These are phyloP conservation scores for Capromys pilorides DNA, from an alignment of 2,797 vertebrate species.

Conservation along the genomic window DNA sequence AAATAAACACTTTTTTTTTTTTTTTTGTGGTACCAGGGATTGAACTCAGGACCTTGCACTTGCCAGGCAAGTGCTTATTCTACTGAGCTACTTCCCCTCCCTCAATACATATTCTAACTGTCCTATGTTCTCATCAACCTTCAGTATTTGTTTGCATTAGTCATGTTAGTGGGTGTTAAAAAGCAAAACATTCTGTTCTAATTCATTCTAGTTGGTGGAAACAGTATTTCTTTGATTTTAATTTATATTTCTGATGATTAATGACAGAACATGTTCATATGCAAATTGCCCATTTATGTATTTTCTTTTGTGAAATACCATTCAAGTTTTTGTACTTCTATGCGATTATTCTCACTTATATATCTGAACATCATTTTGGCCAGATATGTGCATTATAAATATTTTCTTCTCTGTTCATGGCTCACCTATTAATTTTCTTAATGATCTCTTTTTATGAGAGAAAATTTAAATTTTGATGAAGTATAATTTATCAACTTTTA, in stretches of 20 bases:
- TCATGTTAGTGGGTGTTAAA: not conserved
- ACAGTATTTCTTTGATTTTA: constrained; percentile 10
- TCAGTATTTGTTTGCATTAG: not conserved
- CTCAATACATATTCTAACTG: not conserved
- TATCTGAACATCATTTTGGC: not conserved
- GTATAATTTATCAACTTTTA: not conserved
- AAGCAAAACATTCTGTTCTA: not conserved
- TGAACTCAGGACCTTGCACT: too few relatives aligned
- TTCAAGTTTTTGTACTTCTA: not conserved
- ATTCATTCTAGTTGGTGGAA: not conserved
- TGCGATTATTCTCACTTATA: not conserved
- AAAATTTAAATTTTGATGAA: constrained; percentile 42
- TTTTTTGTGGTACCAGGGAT: too few relatives aligned
- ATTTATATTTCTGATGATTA: not conserved
- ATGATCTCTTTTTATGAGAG: not conserved
- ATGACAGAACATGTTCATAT: not conserved
- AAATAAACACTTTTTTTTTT: too few relatives aligned
- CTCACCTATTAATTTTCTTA: constrained; percentile 41
- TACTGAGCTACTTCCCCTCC: too few relatives aligned
- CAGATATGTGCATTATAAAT: constrained; percentile 5
- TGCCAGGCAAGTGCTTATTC: too few relatives aligned
- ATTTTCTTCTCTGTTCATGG: not conserved
- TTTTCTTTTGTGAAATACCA: not conserved
- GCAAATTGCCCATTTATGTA: not conserved
- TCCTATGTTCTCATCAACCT: not conserved